Evolutionary conservation across 2,113 vertebrate genomes (phyloP).

Genomic region (Riparia riparia): DNA sequence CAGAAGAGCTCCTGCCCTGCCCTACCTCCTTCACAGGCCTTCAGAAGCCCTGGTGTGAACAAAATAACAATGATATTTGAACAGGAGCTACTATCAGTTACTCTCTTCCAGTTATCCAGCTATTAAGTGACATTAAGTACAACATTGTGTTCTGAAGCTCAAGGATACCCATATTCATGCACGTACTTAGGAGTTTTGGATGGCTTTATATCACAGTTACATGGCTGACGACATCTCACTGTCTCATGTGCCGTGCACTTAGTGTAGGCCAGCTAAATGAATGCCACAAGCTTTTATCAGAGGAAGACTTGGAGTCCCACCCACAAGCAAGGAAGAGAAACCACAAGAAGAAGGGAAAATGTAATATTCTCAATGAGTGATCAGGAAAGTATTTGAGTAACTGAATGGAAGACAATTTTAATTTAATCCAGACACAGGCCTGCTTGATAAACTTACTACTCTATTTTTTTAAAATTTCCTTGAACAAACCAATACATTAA

Average conservation of each 20-base stretch:
- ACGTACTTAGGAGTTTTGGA: not conserved
- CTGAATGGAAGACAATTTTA: conserved; percentile 40
- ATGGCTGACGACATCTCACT: not conserved
- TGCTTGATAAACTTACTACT: conserved; percentile 5
- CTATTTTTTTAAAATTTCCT: not conserved
- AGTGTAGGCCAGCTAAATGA: not conserved
- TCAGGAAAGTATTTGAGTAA: conserved; percentile 57
- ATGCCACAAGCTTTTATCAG: conserved; percentile 14
- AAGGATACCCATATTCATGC: not conserved
- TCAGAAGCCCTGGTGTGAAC: not conserved
- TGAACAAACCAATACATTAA: not conserved
- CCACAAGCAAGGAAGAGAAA: conserved; percentile 12
- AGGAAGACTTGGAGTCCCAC: conserved; percentile 4
- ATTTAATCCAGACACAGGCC: conserved; percentile 49
- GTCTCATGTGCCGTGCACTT: not conserved
- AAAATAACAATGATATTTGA: not conserved
- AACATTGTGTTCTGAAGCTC: not conserved
- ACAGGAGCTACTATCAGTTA: not conserved
- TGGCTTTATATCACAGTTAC: not conserved
- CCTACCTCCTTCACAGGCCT: not conserved
- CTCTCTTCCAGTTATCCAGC: not conserved
- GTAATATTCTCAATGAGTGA: conserved; percentile 34
- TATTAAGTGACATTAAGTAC: not conserved
- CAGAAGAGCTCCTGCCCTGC: not conserved
- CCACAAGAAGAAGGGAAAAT: conserved; percentile 28